These are phyloP conservation scores for Pardosa pseudoannulata DNA, from an alignment of 2,888 invertebrate genomes.

Conservation along the genomic window DNA sequence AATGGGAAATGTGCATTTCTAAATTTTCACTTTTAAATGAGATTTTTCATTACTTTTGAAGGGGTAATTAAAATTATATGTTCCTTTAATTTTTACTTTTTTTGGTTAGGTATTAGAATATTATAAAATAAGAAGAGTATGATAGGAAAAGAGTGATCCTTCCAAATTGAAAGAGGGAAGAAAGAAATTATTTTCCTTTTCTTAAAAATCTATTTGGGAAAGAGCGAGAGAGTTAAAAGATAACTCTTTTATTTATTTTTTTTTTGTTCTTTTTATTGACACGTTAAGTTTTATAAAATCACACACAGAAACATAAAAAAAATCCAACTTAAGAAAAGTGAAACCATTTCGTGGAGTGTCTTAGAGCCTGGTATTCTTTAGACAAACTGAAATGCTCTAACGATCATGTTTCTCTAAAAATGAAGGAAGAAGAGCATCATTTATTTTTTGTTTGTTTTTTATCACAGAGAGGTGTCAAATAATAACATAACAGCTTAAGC, in stretches of 20 bases:
- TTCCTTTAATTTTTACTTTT: too few species aligned
- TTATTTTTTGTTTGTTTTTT: not conserved
- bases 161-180: not conserved
- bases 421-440: not conserved
- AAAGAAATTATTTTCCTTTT: not conserved
- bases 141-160: not conserved
- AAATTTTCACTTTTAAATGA: too few species aligned
- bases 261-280: not conserved
- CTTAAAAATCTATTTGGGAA: not conserved
- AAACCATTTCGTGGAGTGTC: not conserved
- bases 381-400: conserved; percentile 16
- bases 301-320: not conserved
- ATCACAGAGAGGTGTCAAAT: not conserved
- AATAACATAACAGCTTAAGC: conserved; percentile 18
- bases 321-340: not conserved
- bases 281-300: conserved; percentile 6
- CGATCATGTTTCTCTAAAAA: conserved; percentile 13
- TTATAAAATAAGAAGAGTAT: too few species aligned
- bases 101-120: too few species aligned
- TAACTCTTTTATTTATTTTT: not conserved
- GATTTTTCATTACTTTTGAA: too few species aligned
- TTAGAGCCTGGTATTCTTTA: not conserved
- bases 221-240: not conserved
- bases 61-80: too few species aligned
- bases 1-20: too few species aligned